Conservation (phyloP, 2,113 vertebrate species). For the Rhagologus leucostigma region DNA sequence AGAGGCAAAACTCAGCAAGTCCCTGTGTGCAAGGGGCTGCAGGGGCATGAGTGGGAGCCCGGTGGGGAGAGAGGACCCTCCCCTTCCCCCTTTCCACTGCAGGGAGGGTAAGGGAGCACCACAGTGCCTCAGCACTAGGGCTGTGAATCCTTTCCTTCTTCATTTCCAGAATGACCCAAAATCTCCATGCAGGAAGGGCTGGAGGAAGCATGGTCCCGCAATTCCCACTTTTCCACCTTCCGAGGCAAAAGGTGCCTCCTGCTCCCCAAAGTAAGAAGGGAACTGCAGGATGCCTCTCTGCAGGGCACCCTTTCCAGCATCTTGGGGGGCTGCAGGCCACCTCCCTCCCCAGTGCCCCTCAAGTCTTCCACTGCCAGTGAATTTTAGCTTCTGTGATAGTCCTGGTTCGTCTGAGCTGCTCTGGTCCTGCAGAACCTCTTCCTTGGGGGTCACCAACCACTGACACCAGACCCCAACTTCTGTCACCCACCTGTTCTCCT, state of each 20-base stretch:
- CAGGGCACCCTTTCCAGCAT: not conserved
- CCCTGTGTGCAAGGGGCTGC: fast-evolving
- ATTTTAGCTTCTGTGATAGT: not conserved
- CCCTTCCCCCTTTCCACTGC: not conserved
- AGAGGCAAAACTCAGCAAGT: not conserved
- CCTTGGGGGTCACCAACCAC: not conserved
- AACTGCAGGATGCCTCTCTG: not conserved
- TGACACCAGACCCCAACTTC: not conserved
- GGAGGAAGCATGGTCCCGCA: not conserved
- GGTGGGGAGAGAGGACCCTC: not conserved
- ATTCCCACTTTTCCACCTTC: not conserved
- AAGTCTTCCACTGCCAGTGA: not conserved
- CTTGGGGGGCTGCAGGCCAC: not conserved
- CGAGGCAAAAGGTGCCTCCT: not conserved
- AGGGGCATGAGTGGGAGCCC: not conserved
- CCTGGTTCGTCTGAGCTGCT: not conserved
- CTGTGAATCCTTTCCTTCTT: not conserved
- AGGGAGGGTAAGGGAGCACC: not conserved
- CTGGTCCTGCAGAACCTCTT: not conserved
- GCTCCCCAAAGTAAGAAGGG: fast-evolving
- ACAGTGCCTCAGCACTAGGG: not conserved
- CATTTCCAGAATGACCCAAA: not conserved
- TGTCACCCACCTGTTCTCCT: not conserved
- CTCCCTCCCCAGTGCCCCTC: too few species aligned
- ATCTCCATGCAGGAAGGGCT: not conserved